Conservation (phyloP, 2,113 vertebrate genomes). For the Ahaetulla prasina region DNA sequence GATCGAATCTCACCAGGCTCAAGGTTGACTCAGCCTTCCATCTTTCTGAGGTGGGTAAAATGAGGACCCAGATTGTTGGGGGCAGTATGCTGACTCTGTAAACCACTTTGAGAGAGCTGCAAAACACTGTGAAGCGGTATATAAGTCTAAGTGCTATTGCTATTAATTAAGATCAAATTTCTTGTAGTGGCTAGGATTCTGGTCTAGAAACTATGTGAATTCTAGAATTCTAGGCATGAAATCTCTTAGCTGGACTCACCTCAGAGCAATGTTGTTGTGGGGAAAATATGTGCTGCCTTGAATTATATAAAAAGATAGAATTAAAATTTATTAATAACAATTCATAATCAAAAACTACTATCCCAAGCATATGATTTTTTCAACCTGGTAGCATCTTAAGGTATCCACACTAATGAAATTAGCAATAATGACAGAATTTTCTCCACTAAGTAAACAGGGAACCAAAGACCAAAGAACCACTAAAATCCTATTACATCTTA, state of each 20-base stretch:
- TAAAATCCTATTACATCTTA: neutral
- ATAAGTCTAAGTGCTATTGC: too few relatives aligned
- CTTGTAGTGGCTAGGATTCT: neutral
- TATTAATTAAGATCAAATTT: neutral
- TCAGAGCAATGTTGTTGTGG: neutral
- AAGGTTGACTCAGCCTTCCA: too few relatives aligned
- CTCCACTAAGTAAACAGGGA: neutral
- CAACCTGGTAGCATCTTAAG: too few relatives aligned
- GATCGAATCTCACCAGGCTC: too few relatives aligned
- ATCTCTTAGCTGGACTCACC: neutral
- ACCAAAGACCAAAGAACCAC: neutral
- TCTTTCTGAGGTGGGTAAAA: too few relatives aligned
- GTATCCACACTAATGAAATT: neutral
- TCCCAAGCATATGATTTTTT: neutral
- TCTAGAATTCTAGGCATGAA: neutral
- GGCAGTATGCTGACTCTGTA: too few relatives aligned
- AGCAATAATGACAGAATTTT: neutral
- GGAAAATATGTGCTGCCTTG: neutral
- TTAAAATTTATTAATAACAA: neutral
- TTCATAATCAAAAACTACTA: neutral
- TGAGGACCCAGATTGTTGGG: too few relatives aligned
- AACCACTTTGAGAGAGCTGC: too few relatives aligned
- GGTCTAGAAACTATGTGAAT: neutral
- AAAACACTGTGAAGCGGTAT: too few relatives aligned
- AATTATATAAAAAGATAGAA: neutral